A percentile compares a stretch with the other conserved stretches of the same genome.
Conservation (phyloP, 2,797 vertebrate species). For the Rhinophrynus dorsalis region DNA sequence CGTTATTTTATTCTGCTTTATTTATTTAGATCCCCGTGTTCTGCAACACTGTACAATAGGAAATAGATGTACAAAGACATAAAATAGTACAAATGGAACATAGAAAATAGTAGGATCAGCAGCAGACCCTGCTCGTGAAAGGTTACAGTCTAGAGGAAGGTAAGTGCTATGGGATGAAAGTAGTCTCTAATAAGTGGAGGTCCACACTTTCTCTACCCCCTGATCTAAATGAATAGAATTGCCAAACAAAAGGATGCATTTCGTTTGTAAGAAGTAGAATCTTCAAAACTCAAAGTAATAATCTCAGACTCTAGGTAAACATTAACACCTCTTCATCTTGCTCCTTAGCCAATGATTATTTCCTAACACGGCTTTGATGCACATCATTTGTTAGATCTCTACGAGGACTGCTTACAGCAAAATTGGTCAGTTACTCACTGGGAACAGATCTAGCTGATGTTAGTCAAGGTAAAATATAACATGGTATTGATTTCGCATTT, state of each 20-base stretch:
- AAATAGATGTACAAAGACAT: no score
- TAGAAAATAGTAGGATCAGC: no score
- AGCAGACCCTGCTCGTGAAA: no score
- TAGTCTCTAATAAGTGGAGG: no score
- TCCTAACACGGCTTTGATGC: neutral
- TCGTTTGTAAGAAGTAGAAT: neutral
- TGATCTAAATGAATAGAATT: no score
- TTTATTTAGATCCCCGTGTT: no score
- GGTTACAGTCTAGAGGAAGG: no score
- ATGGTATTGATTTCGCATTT: constrained; percentile 8
- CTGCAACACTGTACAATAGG: no score
- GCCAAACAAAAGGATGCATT: neutral
- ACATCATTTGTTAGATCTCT: constrained; percentile 2
- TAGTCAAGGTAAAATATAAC: neutral
- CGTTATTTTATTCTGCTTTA: no score
- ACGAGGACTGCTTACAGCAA: neutral
- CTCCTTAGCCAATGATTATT: constrained; percentile 4
- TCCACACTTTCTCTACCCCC: no score
- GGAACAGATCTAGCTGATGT: neutral
- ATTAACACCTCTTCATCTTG: neutral
- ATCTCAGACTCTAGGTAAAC: neutral
- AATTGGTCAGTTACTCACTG: neutral
- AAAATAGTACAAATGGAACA: no score
- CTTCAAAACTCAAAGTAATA: neutral
- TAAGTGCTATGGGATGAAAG: no score